phyloP scores from a whole-genome alignment of 2,797 vertebrate species.

The Bothrops alternatus region DNA sequence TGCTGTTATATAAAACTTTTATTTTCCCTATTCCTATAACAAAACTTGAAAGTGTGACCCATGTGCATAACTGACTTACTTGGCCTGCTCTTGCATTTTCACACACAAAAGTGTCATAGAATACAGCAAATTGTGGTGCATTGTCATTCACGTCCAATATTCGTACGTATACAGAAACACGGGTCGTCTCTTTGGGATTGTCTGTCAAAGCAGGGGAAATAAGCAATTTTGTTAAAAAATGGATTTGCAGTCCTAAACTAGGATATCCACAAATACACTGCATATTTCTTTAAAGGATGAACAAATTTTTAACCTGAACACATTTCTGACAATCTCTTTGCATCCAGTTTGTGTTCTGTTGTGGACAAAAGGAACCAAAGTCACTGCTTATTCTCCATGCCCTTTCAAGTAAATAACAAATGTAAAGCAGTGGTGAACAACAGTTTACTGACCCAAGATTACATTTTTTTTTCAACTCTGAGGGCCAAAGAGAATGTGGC shows the following conservation, averaged over 20 bases:
- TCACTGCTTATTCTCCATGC: background rate
- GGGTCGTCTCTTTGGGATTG: conserved; percentile 88
- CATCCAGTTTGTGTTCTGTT: background rate
- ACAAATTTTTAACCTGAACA: background rate
- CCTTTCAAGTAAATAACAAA: background rate
- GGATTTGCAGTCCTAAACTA: background rate
- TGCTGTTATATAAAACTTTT: background rate
- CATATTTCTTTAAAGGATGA: background rate
- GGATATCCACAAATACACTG: background rate
- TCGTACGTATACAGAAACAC: conserved; percentile 92
- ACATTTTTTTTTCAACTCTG: background rate
- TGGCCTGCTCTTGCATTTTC: conserved; percentile 95
- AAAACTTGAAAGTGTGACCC: background rate
- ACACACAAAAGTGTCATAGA: conserved; percentile 96
- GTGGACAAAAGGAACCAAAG: background rate
- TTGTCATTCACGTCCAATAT: conserved; percentile 98
- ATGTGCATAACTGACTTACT: conserved; percentile 70
- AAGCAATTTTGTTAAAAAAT: conserved; percentile 6
- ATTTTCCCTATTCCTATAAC: background rate
- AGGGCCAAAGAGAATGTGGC: background rate
- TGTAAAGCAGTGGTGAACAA: background rate
- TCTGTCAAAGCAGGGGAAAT: conserved; percentile 69
- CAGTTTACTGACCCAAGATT: background rate
- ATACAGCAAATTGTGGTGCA: conserved; percentile 93
- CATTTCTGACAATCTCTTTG: background rate